Conservation (phyloP, 2,888 invertebrate species). For the Xylocampa areola region DNA sequence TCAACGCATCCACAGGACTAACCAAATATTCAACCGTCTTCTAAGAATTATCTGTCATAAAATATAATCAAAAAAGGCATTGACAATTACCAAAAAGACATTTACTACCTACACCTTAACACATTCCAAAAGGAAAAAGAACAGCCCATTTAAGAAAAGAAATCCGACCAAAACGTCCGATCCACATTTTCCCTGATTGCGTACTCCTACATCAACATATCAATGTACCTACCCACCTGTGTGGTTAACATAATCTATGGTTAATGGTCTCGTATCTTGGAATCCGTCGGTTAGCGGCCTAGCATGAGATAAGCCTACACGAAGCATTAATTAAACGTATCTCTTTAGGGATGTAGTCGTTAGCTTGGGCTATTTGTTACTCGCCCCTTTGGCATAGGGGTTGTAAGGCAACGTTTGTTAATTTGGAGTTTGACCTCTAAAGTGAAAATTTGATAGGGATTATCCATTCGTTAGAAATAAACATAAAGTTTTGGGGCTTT, state of each 20-base stretch:
- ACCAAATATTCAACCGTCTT: too few species aligned
- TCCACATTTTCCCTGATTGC: background rate
- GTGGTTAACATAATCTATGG: constrained; percentile 53
- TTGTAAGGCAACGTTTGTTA: background rate
- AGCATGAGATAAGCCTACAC: constrained; percentile 63
- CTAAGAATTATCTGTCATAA: too few species aligned
- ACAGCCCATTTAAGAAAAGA: too few species aligned
- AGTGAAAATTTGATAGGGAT: too few species aligned
- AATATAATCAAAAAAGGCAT: too few species aligned
- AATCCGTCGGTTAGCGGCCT: constrained; percentile 60
- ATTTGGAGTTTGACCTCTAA: background rate
- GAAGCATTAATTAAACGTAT: constrained; percentile 67
- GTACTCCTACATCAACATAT: background rate
- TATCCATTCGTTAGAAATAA: too few species aligned
- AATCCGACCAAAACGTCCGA: too few species aligned
- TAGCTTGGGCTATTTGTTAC: constrained; percentile 65
- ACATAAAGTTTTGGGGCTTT: too few species aligned
- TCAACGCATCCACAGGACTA: too few species aligned
- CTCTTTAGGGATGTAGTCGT: constrained; percentile 58
- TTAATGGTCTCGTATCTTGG: constrained; percentile 58
- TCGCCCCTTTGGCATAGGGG: constrained; percentile 2
- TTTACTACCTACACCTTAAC: too few species aligned
- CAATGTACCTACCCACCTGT: constrained; percentile 15
- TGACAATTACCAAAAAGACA: too few species aligned
- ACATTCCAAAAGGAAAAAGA: background rate